Evolutionary conservation across 2,797 vertebrate genomes (phyloP).

Genomic region (Paratrypauchen microcephalus): DNA sequence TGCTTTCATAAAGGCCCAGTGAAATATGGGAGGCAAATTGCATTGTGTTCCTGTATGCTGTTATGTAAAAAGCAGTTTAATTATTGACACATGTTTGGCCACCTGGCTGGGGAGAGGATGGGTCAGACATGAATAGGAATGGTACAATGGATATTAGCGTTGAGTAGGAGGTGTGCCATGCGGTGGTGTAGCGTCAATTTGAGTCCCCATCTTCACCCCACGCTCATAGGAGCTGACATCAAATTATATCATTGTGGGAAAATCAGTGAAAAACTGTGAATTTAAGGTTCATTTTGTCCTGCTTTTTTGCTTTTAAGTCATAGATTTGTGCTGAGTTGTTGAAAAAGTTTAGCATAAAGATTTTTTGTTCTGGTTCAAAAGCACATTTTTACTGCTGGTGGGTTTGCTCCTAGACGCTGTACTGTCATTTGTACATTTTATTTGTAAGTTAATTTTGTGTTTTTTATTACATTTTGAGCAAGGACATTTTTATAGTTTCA

Average conservation of each 20-base stretch:
- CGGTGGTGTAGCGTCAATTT: constrained; percentile 52
- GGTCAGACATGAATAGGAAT: constrained; percentile 72
- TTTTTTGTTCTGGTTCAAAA: not conserved
- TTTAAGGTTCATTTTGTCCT: constrained; percentile 49
- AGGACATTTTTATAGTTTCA: no score
- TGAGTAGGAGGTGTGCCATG: constrained; percentile 56
- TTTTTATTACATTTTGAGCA: no score
- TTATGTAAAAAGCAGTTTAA: constrained; percentile 82
- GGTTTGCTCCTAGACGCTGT: no score
- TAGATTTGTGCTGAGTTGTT: constrained; percentile 57
- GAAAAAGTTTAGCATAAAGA: no score
- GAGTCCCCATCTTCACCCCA: constrained; percentile 44
- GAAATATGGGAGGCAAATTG: constrained; percentile 82
- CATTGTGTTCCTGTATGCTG: constrained; percentile 80
- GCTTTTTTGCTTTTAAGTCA: constrained; percentile 61
- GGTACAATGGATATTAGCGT: constrained; percentile 65
- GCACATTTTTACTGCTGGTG: not conserved
- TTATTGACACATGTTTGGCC: constrained; percentile 84
- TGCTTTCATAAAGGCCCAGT: constrained; percentile 80
- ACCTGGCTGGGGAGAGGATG: constrained; percentile 74
- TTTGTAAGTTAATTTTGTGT: no score
- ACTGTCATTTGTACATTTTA: no score
- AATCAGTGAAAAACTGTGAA: constrained; percentile 36
- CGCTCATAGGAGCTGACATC: constrained; percentile 37
- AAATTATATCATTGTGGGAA: constrained; percentile 34